A percentile compares a stretch with the other conserved stretches of the same genome.
These are phyloP conservation scores for Cranoglanis bouderius DNA, from an alignment of 2,113 vertebrate genomes.

Conservation along the genomic window DNA sequence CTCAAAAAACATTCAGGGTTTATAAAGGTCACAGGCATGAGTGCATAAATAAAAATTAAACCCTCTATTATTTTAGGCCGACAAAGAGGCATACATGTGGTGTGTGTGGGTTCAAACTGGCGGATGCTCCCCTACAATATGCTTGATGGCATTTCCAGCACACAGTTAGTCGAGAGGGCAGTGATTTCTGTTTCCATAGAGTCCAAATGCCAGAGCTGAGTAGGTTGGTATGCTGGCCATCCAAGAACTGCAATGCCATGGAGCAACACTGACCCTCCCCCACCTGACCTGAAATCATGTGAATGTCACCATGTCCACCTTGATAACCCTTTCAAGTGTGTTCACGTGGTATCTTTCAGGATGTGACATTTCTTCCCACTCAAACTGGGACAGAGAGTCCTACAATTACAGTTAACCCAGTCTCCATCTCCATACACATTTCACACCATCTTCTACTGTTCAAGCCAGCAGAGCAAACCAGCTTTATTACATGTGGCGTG, in stretches of 20 bases:
- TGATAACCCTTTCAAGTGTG: constrained; percentile 57
- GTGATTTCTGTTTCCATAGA: constrained; percentile 1
- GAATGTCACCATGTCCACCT: constrained; percentile 38
- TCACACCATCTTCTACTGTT: neutral
- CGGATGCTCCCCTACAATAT: neutral
- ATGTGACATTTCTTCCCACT: constrained; percentile 1
- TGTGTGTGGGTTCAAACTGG: neutral
- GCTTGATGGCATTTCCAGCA: constrained; percentile 3
- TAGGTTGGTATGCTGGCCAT: constrained; percentile 59
- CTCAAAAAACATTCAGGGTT: neutral
- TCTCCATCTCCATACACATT: neutral
- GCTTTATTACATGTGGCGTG: neutral
- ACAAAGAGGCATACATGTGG: neutral
- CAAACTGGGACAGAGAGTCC: neutral
- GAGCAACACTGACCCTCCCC: constrained; percentile 58
- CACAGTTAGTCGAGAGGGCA: neutral
- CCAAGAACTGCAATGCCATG: constrained; percentile 61
- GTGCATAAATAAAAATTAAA: neutral
- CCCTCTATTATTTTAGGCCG: constrained; percentile 1
- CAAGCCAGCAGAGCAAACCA: neutral
- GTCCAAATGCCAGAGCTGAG: constrained; percentile 23
- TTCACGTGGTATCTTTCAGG: constrained; percentile 48
- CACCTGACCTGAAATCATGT: constrained; percentile 54
- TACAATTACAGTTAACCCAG: neutral
- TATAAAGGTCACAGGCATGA: neutral